Percentiles rank a stretch among this genome's conserved stretches.
These are phyloP conservation scores for Piprites chloris DNA, from an alignment of 2,113 vertebrate genomes.

Conservation along the genomic window DNA sequence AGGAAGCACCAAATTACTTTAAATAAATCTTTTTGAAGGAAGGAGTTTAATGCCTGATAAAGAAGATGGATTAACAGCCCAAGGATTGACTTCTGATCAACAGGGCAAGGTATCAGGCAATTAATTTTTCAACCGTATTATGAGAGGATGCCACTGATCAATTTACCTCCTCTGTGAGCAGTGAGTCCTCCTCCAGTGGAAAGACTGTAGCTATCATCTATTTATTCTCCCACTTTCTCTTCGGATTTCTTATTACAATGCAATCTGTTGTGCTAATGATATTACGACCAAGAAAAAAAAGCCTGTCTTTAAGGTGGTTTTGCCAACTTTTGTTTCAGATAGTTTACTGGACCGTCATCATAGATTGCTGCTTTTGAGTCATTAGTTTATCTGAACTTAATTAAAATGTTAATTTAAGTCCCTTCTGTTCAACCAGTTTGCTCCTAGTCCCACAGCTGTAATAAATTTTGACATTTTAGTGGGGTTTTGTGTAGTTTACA, in stretches of 20 bases:
- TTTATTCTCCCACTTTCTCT: background rate
- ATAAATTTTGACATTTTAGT: background rate
- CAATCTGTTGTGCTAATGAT: background rate
- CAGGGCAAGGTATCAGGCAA: background rate
- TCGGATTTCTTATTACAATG: background rate
- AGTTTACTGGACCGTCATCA: background rate
- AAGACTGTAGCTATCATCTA: background rate
- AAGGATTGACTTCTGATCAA: background rate
- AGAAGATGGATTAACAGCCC: background rate
- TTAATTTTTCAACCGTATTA: background rate
- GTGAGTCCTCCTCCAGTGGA: rapidly evolving
- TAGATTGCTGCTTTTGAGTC: background rate
- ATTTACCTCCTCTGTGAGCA: background rate
- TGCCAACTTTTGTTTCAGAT: background rate
- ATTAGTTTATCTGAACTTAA: constrained; percentile 22
- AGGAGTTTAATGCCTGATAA: background rate
- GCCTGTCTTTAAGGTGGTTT: background rate
- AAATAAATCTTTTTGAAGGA: background rate
- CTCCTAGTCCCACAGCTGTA: background rate
- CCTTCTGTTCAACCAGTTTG: background rate
- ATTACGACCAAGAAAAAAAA: background rate
- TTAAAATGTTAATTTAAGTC: background rate
- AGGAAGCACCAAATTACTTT: background rate
- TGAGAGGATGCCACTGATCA: background rate
- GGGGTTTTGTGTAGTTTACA: background rate